Evolutionary conservation across 2,113 vertebrate species (phyloP).

Genomic region (Collichthys lucidus): DNA sequence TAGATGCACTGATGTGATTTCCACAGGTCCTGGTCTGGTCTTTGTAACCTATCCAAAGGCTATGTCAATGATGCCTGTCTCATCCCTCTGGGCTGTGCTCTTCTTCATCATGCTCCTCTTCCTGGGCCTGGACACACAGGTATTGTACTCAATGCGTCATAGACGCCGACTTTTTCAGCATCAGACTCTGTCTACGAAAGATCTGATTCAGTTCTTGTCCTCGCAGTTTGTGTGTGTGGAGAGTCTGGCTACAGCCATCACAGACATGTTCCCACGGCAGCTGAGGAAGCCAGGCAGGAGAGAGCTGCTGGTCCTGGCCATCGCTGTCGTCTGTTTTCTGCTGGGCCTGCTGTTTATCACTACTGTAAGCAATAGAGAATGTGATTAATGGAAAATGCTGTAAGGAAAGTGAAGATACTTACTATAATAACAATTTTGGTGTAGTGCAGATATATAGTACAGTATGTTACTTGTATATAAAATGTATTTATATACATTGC

Average conservation of each 20-base stretch:
- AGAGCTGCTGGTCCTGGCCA: constrained; percentile 88
- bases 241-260: constrained; percentile 90
- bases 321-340: constrained; percentile 87
- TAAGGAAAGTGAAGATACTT: no score
- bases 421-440: no score
- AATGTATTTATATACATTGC: neutral
- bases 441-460: no score
- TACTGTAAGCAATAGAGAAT: constrained; percentile 80
- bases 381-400: no score
- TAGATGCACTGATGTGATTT: neutral
- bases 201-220: neutral
- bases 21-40: constrained; percentile 88
- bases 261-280: constrained; percentile 89
- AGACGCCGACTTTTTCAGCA: no score
- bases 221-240: constrained; percentile 93
- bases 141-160: constrained; percentile 9
- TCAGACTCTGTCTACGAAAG: neutral
- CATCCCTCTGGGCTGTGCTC: constrained; percentile 92
- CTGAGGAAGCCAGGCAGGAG: constrained; percentile 85
- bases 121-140: constrained; percentile 93
- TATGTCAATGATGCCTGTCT: constrained; percentile 88
- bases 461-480: no score
- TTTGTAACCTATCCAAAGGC: constrained; percentile 91
- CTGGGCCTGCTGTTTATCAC: constrained; percentile 90
- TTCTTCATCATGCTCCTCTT: constrained; percentile 96